A percentile compares a stretch with the other conserved stretches of the same genome.
These are phyloP conservation scores for Acromyrmex heyeri DNA, from an alignment of 1,140 invertebrate genomes.

Conservation along the genomic window DNA sequence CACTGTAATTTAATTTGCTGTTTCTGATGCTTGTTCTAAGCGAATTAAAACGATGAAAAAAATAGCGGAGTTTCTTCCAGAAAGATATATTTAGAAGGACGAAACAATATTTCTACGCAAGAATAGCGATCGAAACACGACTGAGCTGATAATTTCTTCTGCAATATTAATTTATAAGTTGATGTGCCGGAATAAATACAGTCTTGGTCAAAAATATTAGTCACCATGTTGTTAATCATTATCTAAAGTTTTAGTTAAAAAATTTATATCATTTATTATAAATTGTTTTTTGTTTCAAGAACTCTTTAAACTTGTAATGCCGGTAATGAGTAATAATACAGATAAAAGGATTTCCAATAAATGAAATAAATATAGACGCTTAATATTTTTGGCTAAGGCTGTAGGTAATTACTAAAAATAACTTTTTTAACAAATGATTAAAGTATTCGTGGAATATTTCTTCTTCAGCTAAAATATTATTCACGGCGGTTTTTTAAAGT, in stretches of 20 bases:
- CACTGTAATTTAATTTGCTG: slow-evolving; percentile 46
- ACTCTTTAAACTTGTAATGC: no score
- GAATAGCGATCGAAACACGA: not conserved
- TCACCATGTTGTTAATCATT: no score
- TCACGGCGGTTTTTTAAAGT: not conserved
- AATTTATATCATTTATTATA: no score
- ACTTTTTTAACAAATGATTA: not conserved
- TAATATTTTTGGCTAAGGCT: no score
- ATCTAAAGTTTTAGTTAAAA: no score
- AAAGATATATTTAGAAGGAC: slow-evolving; percentile 3
- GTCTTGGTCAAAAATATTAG: no score
- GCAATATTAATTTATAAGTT: not conserved
- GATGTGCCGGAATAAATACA: not conserved
- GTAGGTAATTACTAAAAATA: not conserved
- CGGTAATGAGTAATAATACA: no score
- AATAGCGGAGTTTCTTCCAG: not conserved
- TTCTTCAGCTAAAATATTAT: not conserved
- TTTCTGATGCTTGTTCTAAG: slow-evolving; percentile 7
- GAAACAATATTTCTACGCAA: not conserved
- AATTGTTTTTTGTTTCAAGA: no score
- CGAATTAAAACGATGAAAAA: slow-evolving; percentile 14
- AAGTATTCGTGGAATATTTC: not conserved
- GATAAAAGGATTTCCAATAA: no score
- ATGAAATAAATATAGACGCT: no score
- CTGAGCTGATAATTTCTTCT: not conserved